Percentiles rank a stretch among this genome's conserved stretches.
phyloP scores from a whole-genome alignment of 2,113 vertebrate genomes.

The Esox niger region DNA sequence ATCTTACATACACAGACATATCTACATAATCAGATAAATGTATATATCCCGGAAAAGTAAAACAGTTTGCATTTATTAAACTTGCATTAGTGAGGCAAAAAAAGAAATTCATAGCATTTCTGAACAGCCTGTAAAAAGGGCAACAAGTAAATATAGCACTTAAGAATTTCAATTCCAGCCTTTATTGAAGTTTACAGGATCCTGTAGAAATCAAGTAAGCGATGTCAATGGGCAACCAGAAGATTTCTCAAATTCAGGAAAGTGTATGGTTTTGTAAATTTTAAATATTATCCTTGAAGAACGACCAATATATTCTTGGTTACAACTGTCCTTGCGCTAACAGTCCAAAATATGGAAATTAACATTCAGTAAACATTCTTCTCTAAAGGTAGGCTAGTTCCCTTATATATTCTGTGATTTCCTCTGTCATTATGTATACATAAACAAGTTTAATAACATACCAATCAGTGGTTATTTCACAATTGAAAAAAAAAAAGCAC shows the following conservation, averaged over 20 bases:
- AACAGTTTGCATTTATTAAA: slow-evolving; percentile 86
- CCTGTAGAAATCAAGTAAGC: slow-evolving; percentile 86
- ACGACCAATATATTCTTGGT: slow-evolving; percentile 92
- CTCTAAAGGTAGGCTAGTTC: slow-evolving; percentile 94
- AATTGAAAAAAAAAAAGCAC: slow-evolving; percentile 94
- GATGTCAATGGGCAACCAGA: slow-evolving; percentile 81
- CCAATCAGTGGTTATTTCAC: slow-evolving; percentile 99
- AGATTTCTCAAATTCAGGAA: slow-evolving; percentile 81
- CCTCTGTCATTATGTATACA: slow-evolving; percentile 90
- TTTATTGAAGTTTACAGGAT: slow-evolving; percentile 93
- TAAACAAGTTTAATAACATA: slow-evolving; percentile 96
- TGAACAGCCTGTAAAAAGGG: slow-evolving; percentile 84
- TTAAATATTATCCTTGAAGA: slow-evolving; percentile 91
- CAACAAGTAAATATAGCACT: slow-evolving; percentile 79
- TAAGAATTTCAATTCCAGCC: slow-evolving; percentile 83
- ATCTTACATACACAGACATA: slow-evolving; percentile 39
- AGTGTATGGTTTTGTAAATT: slow-evolving; percentile 30
- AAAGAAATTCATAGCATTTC: slow-evolving; percentile 82
- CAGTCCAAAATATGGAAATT: slow-evolving; percentile 84
- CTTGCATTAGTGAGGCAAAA: slow-evolving; percentile 80
- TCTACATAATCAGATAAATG: slow-evolving; percentile 50
- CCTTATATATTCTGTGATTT: slow-evolving; percentile 96
- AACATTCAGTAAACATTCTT: slow-evolving; percentile 99
- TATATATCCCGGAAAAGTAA: slow-evolving; percentile 81
- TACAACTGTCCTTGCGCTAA: slow-evolving; percentile 86